A percentile compares a stretch with the other conserved stretches of the same genome.
phyloP scores from a whole-genome alignment of 2,888 invertebrate genomes.

The Lagria hirta region DNA sequence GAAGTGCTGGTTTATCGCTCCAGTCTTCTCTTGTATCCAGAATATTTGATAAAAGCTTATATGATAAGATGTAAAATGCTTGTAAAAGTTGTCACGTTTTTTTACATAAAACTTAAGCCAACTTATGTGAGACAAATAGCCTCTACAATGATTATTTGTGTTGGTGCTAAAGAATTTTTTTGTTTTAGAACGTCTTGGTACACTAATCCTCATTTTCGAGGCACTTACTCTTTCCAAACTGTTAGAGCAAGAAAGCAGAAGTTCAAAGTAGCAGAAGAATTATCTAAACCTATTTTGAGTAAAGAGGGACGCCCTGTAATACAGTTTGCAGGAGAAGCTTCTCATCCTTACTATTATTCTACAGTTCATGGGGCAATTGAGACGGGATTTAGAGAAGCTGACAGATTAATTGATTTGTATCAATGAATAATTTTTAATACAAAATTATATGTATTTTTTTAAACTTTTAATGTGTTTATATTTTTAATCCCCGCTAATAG shows the following conservation, averaged over 20 bases:
- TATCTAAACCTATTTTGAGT: conserved; percentile 13
- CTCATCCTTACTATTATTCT: conserved; percentile 20
- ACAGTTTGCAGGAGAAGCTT: conserved; percentile 24
- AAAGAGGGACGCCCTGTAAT: conserved; percentile 13
- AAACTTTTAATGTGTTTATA: no score
- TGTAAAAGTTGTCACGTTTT: no score
- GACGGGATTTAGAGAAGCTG: conserved; percentile 21
- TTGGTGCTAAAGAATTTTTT: no score
- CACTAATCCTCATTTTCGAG: conserved; percentile 36
- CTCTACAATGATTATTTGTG: no score
- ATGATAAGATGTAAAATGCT: no score
- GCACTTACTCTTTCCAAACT: conserved; percentile 38
- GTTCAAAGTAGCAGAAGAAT: conserved; percentile 13
- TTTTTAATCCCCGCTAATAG: no score
- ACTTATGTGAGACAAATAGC: no score
- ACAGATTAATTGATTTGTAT: conserved; percentile 22
- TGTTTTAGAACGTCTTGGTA: conserved; percentile 35
- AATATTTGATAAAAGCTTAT: no score
- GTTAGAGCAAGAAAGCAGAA: conserved; percentile 20
- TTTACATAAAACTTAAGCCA: no score
- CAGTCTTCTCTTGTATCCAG: no score
- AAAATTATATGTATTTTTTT: neutral
- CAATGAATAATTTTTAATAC: conserved; percentile 11
- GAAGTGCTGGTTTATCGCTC: no score
- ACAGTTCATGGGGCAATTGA: conserved; percentile 25